Base-by-base conservation (phyloP, 2,797 vertebrate species). In the Epinephelus coioides region DNA sequence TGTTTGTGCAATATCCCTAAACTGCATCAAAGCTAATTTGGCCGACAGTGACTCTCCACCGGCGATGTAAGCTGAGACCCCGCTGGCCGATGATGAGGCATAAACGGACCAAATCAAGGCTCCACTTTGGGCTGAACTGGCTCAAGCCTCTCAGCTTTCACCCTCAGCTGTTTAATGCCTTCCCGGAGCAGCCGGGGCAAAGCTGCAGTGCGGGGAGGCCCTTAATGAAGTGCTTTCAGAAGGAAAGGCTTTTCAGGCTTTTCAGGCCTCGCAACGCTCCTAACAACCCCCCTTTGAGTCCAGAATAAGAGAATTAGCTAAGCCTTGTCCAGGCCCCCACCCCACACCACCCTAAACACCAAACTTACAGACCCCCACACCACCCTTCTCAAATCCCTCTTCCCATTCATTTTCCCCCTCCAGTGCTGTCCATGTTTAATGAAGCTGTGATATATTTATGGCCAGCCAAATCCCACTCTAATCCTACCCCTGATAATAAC, bases 361-460 rank as follows among this genome's bases (percentile, higher is more conserved):
- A 70, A 70, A 82, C 67, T 66, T 78, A 84, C 66, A 74, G 15
- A 47, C 67, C 70, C 62, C 69, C 57, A 30, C 67, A 10, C 67
- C 62, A 43, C 57, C 73, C 57, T 40, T 63, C 63, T 76, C 60
- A 84, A 81, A 85, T 50, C 75, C 80, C 70, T 69, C 34, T 8
- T 63, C 86, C 80, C 72, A 66, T 83, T 88, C 76, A 77, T 78
- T 81, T 72, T 73, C 14, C 82, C 73, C 78, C 73, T 79, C 69
- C 72, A 43, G 62, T 76, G 76, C 83, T 86, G 85, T 93, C 84
- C 84, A 72, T 82, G 82, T 90, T 92, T 94, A 91, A 93, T 93
- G 91, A 94, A 94, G 91, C 89, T 92, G 89, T 94, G 93, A 94
- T 93, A 88, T 93, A 94, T 94, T 94, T 95, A 95, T 80, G 87